These are phyloP conservation scores for Cantharis lateralis DNA, from an alignment of 2,888 invertebrate genomes.

Conservation along the genomic window DNA sequence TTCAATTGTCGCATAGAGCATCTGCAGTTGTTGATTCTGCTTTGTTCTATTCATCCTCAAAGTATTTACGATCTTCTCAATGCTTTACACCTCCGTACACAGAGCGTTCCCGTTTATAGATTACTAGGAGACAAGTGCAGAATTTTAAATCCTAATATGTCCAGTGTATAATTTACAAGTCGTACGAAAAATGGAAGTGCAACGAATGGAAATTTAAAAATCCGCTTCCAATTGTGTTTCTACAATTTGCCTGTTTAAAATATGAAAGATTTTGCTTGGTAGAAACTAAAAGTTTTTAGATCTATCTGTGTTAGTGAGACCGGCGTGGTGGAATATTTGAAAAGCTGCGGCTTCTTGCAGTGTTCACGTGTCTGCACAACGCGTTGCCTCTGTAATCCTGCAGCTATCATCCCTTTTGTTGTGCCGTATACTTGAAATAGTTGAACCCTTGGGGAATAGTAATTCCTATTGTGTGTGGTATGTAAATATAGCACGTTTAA, in stretches of 20 bases:
- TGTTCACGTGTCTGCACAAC: slow-evolving; percentile 10
- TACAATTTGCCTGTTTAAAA: background rate
- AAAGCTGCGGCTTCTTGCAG: slow-evolving; percentile 15
- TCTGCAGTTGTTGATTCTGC: background rate
- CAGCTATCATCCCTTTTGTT: background rate
- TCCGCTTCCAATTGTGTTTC: background rate
- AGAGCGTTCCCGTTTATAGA: background rate
- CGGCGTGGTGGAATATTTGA: slow-evolving; percentile 17
- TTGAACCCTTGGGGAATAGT: background rate
- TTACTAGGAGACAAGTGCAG: background rate
- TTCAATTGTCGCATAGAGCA: background rate
- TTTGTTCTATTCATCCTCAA: background rate
- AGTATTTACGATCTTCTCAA: background rate
- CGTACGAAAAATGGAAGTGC: background rate
- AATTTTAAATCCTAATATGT: background rate
- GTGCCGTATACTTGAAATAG: slow-evolving; percentile 4
- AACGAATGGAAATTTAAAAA: background rate
- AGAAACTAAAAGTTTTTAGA: background rate
- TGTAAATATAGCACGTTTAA: background rate
- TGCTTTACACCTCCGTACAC: background rate
- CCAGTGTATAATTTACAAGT: background rate
- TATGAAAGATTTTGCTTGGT: background rate
- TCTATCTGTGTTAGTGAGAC: slow-evolving; percentile 7
- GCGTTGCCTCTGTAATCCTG: slow-evolving; percentile 9
- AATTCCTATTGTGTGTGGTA: background rate